Evolutionary conservation across 2,113 vertebrate genomes (phyloP), one percentile per base, ranked within the genome.

Genomic region (Periophthalmus modestus): DNA sequence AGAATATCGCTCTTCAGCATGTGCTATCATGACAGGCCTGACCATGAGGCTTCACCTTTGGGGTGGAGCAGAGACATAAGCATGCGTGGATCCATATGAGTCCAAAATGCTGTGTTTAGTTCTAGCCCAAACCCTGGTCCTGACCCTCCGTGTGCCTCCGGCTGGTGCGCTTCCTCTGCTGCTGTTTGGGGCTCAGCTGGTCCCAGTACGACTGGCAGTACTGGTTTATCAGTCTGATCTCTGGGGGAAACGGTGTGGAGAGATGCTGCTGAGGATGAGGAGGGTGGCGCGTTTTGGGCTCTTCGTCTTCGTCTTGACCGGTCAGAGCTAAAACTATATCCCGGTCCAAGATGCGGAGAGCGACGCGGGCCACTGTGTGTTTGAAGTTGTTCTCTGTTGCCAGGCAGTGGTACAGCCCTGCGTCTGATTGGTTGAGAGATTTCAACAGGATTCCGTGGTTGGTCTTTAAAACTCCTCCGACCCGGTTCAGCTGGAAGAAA

Each of bases 321-420:
- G 92, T 92, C 59, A 94, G 93, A 1, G 93, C 94, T 48, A 94
- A 87, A 19, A 95, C 92, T 2, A 95, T 93, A 81, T 94, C 93
- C 10, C 92, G 91, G 19, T 95, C 93, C 36, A 96, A 91, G 71
- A 96, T 90, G 13, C 92, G 92, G 54, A 96, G 85, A 0, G 91
- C 89, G 73, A 95, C 90, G 1, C 94, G 93, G 0, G 90, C 91
- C 77, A 95, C 83, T 0, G 94, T 94, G 89, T 95, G 94, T 39
- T 94, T 94, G 71, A 95, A 96, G 77, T 94, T 93, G 85, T 96
- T 96, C 82, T 96, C 95, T 0, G 94, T 95, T 83, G 93, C 94
- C 19, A 94, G 85, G 79, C 95, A 96, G 69, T 95, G 95, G 87
- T 96, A 96, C 19, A 93, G 82, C 0, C 94, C 95, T 0, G 88